Conservation (phyloP, 2,888 invertebrate genomes). For the Pandemis cinnamomeana region DNA sequence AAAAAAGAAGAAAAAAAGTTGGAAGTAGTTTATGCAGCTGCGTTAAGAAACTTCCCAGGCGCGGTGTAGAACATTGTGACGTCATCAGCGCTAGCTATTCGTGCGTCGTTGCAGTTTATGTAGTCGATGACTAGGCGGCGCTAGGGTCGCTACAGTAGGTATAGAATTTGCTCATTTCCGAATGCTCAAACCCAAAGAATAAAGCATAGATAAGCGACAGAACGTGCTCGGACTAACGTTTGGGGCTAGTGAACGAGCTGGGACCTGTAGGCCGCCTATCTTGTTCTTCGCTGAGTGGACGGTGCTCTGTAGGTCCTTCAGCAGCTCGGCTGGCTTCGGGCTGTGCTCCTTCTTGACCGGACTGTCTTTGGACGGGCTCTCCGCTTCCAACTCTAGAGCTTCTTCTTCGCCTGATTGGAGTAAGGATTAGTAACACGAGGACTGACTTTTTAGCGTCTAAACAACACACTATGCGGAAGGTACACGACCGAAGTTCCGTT, state of each 20-base stretch:
- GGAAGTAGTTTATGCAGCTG: background rate
- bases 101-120: too few species aligned
- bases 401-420: constrained; percentile 73
- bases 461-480: too few species aligned
- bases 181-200: background rate
- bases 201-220: constrained; percentile 53
- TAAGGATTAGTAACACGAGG: background rate
- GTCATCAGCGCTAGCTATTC: too few species aligned
- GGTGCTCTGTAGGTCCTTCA: constrained; percentile 83
- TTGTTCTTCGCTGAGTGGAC: constrained; percentile 85
- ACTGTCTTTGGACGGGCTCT: constrained; percentile 52
- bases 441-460: too few species aligned
- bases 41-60: too few species aligned
- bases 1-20: too few species aligned
- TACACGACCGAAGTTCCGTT: too few species aligned
- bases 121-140: too few species aligned
- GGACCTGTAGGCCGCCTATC: constrained; percentile 87
- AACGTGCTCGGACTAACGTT: constrained; percentile 75
- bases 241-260: constrained; percentile 66
- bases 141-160: too few species aligned
- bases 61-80: too few species aligned
- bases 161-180: background rate
- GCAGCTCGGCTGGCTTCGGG: constrained; percentile 69
- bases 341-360: constrained; percentile 59
- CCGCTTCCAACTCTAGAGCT: constrained; percentile 62